Base-by-base conservation (phyloP, 2,888 invertebrate species). In the Chrysolina haemoptera region DNA sequence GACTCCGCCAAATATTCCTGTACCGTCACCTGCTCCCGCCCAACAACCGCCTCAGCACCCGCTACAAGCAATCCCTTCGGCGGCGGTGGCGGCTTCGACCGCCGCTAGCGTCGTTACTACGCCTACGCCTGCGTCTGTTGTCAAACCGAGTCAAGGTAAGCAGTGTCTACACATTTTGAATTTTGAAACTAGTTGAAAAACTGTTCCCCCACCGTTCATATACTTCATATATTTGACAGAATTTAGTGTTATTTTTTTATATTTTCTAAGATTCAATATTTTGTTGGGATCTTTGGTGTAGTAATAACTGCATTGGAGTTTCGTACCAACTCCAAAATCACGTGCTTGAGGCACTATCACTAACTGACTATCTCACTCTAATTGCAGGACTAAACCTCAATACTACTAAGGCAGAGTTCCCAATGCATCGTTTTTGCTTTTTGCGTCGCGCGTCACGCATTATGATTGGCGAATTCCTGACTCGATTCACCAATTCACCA, bases 21-120 rank as follows among this genome's bases (percentile, higher is more conserved):
- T 91, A 80, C 93, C 93, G 76, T 92, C 93, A 83, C 93, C 93
- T 82, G 93, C 94, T 84, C 93, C 93, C 82, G 92, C 93, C 83
- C 91, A 91, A 85, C 91, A 91, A 83, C 91, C 91, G 86, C 91
- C 88, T 83, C 79, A 85, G 64, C 86, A 84, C 70, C 85, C 84
- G 53, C 80, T 85, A 66, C 81, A 85, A 74, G 80, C 83, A 64
- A 82, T 83, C 79, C 84, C 84, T 62, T 82, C 84, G 76, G 84
- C 83, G 55, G 82, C 84, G 59, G 84, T 82, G 55, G 82, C 84
- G 59, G 84, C 82, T 69, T 79, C 83, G 66, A 76, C 82, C 62
- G 80, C 81, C 43, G 81, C 83, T 48, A 82, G 81, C 43, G 78
- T 82, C 35, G 80, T 79, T 27, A 75, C 79, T 41, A 74, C 80